Base-by-base conservation (phyloP, 2,113 vertebrate genomes). In the Entelurus aequoreus region DNA sequence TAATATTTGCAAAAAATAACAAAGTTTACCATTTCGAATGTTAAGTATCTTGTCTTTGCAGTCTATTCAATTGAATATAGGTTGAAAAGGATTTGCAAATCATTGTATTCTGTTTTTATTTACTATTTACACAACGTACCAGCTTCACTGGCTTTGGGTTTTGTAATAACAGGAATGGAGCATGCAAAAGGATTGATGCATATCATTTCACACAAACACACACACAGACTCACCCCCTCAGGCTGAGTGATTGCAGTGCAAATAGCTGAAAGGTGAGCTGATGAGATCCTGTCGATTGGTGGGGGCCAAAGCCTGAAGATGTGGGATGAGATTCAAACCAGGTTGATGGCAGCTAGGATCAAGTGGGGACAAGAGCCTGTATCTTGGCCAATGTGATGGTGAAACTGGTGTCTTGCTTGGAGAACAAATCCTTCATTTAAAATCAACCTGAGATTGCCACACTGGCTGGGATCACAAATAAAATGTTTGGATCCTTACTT, bases 161-260 rank as follows among this genome's bases (percentile, higher is more conserved):
- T 28, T 28, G 28, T 28, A 80, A 82, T 85, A 77, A 81, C 72
- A 69, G 62, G 15, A n/a, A 49, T 37, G 21, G 11, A 62, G 60
- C 59, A 68, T 52, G 68, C 4, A 21, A 67, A 58, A 40, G 63
- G 69, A 69, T 56, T 68, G 71, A 78, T 74, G 68, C 75, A 28
- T 48, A 65, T 71, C 47, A 64, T 54, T 51, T 48, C 65, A 44
- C 57, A 47, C 51, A 53, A 47, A 71, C 69, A 36, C 68, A 68
- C 66, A 47, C 60, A 38, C 0, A 57, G 63, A 66, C 74, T 8
- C n/a, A 5, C 50, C 60, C 48, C 69, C 69, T 60, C 63, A 13
- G 79, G 78, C 68, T 68, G 79, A 86, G 64, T 78, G 80, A 86
- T 86, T 78, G 76, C 64, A n/a, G 64, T 36, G 66, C 42, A 37